A percentile compares a stretch with the other conserved stretches of the same genome.
Evolutionary conservation across 2,113 vertebrate genomes (phyloP).

Genomic region (Menidia beryllina): DNA sequence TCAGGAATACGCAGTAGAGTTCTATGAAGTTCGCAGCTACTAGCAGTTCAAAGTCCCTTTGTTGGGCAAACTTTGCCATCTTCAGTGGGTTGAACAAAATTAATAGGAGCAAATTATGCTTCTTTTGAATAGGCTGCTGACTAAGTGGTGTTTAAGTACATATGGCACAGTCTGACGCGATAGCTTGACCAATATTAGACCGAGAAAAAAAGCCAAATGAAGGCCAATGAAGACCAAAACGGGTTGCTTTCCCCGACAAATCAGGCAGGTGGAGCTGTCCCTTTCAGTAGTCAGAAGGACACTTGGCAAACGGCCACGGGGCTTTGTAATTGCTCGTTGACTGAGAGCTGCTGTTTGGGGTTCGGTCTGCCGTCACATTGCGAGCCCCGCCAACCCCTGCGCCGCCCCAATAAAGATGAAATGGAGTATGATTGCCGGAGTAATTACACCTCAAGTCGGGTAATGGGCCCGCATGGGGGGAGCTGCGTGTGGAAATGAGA

Average conservation of each 20-base stretch:
- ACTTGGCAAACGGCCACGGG: slow-evolving; percentile 41
- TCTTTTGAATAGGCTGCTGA: too few relatives aligned
- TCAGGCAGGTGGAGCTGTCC: not conserved
- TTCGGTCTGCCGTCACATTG: slow-evolving; percentile 39
- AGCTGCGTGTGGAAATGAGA: slow-evolving; percentile 40
- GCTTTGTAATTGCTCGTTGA: slow-evolving; percentile 66
- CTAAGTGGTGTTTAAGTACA: too few relatives aligned
- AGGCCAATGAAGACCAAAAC: slow-evolving; percentile 8
- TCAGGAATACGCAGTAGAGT: too few relatives aligned
- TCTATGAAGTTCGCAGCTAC: too few relatives aligned
- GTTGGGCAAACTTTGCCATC: too few relatives aligned
- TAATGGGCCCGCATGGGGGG: slow-evolving; percentile 53
- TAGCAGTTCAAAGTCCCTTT: too few relatives aligned
- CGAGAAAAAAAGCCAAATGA: too few relatives aligned
- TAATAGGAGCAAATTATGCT: too few relatives aligned
- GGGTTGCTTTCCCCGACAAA: slow-evolving; percentile 15
- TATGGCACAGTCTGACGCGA: too few relatives aligned
- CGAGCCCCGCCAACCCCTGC: slow-evolving; percentile 23
- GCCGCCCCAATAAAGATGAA: slow-evolving; percentile 65
- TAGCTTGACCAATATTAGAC: too few relatives aligned
- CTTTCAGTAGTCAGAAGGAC: slow-evolving; percentile 28
- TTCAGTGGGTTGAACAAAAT: too few relatives aligned
- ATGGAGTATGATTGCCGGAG: slow-evolving; percentile 65
- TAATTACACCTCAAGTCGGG: slow-evolving; percentile 74
- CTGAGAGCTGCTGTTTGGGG: slow-evolving; percentile 62